Evolutionary conservation across 2,888 invertebrate genomes (phyloP).

Genomic region (Pinctada fucata): DNA sequence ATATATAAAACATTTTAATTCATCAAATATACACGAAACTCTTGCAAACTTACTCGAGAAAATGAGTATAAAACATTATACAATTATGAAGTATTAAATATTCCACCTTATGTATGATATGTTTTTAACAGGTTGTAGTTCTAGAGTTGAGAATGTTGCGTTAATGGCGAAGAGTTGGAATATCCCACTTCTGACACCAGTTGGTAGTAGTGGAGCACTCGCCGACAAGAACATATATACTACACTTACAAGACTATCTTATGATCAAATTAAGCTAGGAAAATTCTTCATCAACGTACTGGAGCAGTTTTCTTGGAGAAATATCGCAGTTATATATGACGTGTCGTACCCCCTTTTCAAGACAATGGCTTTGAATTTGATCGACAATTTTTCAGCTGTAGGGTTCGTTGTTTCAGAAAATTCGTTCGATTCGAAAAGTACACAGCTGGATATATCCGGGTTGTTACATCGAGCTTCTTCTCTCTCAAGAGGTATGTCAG

Average conservation of each 20-base stretch:
- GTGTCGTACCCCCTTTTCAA: too few relatives aligned
- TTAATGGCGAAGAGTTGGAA: slow-evolving; percentile 42
- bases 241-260: slow-evolving; percentile 51
- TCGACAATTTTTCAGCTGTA: too few relatives aligned
- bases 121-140: slow-evolving; percentile 29
- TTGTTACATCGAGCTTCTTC: slow-evolving; percentile 28
- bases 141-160: slow-evolving; percentile 31
- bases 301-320: slow-evolving; percentile 30
- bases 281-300: slow-evolving; percentile 37
- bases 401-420: too few relatives aligned
- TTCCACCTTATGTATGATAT: too few relatives aligned
- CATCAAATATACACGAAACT: too few relatives aligned
- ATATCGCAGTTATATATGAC: slow-evolving; percentile 41
- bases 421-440: too few relatives aligned
- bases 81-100: too few relatives aligned
- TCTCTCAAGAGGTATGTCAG: slow-evolving; percentile 35
- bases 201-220: slow-evolving; percentile 28
- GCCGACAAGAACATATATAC: slow-evolving; percentile 42
- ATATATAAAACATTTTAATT: too few relatives aligned
- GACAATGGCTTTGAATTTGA: too few relatives aligned
- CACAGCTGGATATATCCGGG: not conserved
- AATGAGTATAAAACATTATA: too few relatives aligned
- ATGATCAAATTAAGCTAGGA: slow-evolving; percentile 48
- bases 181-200: slow-evolving; percentile 37
- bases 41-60: too few relatives aligned